Conservation (phyloP, 2,888 invertebrate genomes). For the Pyrochroa serraticornis region DNA sequence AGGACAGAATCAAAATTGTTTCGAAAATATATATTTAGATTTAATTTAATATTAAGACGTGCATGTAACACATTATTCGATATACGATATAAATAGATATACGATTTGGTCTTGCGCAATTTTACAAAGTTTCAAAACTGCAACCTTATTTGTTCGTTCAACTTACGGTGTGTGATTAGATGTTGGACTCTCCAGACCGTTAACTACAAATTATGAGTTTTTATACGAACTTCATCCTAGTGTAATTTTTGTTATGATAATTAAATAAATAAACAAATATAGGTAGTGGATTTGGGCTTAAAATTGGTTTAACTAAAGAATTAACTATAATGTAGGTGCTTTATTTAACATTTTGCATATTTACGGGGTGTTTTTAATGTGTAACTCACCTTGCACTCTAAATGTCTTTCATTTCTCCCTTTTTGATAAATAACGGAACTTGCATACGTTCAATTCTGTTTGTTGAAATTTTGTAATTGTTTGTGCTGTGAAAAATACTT, state of each 20-base stretch:
- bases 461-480: not conserved
- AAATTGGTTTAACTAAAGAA: constrained; percentile 21
- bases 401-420: constrained; percentile 4
- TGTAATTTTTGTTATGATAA: constrained; percentile 15
- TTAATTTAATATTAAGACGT: too few relatives aligned
- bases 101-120: too few relatives aligned
- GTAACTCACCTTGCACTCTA: constrained; percentile 37
- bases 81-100: too few relatives aligned
- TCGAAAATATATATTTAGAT: too few relatives aligned
- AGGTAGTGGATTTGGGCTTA: constrained; percentile 23
- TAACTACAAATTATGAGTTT: not conserved
- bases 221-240: constrained; percentile 10
- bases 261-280: constrained; percentile 12
- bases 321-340: constrained; percentile 17
- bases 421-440: too few relatives aligned
- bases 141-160: too few relatives aligned
- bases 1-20: too few relatives aligned
- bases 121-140: too few relatives aligned
- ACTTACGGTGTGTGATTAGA: constrained; percentile 11
- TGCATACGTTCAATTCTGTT: not conserved
- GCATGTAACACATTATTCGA: too few relatives aligned
- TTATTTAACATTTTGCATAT: constrained; percentile 19
- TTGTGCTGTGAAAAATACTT: not conserved
- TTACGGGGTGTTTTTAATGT: constrained; percentile 25
- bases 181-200: not conserved